phyloP scores from a whole-genome alignment of 2,888 invertebrate species.

The Xestia rhomboidea region DNA sequence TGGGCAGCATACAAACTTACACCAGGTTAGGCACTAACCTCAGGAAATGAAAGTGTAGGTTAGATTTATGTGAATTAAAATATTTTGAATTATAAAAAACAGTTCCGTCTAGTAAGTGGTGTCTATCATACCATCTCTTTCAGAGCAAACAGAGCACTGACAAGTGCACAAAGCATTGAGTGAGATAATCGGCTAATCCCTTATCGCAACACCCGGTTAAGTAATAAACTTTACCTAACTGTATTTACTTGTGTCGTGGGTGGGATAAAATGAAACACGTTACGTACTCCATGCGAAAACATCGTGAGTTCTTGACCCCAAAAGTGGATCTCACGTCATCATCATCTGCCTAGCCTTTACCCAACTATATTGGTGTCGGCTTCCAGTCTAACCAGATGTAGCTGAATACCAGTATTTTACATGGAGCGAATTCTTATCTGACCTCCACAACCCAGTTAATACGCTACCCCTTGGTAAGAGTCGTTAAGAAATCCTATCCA shows the following conservation, averaged over 20 bases:
- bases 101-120: too few relatives aligned
- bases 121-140: background rate
- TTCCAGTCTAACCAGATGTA: too few relatives aligned
- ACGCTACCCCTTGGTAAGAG: too few relatives aligned
- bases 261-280: background rate
- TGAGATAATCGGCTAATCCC: constrained; percentile 19
- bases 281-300: background rate
- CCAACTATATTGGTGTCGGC: too few relatives aligned
- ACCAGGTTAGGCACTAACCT: too few relatives aligned
- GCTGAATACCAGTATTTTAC: too few relatives aligned
- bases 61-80: too few relatives aligned
- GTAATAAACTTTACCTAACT: background rate
- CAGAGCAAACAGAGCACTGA: constrained; percentile 17
- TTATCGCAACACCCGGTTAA: background rate
- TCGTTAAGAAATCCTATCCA: background rate
- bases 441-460: too few relatives aligned
- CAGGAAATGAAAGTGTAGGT: too few relatives aligned
- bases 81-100: background rate
- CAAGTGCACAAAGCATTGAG: constrained; percentile 21
- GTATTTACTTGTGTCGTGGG: background rate
- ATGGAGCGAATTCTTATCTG: too few relatives aligned
- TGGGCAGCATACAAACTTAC: too few relatives aligned
- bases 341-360: too few relatives aligned
- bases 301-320: background rate
- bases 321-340: background rate